Conservation (phyloP, 2,113 vertebrate species). For the Callipepla californica region DNA sequence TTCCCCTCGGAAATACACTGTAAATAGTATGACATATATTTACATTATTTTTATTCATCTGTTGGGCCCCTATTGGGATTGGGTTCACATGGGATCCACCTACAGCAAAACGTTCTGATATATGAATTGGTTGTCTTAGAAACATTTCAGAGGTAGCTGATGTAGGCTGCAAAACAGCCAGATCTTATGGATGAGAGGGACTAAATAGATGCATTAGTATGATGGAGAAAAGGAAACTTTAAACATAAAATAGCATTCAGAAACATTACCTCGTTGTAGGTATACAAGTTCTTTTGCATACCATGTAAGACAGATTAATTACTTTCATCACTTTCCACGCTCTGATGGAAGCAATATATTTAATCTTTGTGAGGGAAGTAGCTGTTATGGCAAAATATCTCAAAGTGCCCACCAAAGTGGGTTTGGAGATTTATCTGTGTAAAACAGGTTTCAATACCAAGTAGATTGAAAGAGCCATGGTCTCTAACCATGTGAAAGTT, state of each 20-base stretch:
- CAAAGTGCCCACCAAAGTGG: background rate
- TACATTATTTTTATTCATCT: background rate
- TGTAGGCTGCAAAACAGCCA: background rate
- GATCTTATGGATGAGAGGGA: background rate
- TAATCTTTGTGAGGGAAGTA: background rate
- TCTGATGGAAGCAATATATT: background rate
- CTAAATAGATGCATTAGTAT: background rate
- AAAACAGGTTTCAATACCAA: background rate
- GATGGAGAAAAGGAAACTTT: background rate
- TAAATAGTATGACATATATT: background rate
- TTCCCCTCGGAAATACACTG: background rate
- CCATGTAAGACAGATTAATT: background rate
- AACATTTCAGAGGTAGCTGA: background rate
- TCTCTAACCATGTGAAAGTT: background rate
- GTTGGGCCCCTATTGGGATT: background rate
- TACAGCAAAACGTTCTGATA: background rate
- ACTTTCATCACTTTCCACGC: background rate
- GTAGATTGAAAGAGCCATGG: background rate
- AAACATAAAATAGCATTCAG: background rate
- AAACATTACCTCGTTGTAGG: background rate
- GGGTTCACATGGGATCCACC: background rate
- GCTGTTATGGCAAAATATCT: background rate
- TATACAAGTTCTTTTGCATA: accelerated
- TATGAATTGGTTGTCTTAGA: background rate
- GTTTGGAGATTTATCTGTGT: background rate